Conservation (phyloP, 2,797 vertebrate species). For the Tympanoctomys barrerae region DNA sequence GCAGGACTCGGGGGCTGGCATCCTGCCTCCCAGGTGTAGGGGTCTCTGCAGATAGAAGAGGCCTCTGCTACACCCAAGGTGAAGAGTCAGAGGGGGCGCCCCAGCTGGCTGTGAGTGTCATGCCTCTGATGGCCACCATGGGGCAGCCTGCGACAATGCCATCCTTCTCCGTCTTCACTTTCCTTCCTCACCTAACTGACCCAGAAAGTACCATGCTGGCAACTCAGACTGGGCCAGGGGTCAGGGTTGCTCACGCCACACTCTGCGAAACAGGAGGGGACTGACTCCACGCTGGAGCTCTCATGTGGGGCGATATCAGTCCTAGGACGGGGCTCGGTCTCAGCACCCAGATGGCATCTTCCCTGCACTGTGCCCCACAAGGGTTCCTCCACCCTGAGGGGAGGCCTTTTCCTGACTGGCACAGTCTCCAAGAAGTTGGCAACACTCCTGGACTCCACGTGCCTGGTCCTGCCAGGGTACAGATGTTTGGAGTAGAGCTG, state of each 20-base stretch:
- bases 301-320: background rate
- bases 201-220: background rate
- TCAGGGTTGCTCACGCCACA: background rate
- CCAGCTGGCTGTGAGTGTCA: background rate
- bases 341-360: background rate
- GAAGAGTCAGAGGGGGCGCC: fast-evolving
- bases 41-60: background rate
- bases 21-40: background rate
- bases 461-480: background rate
- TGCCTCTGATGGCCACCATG: background rate
- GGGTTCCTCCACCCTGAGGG: background rate
- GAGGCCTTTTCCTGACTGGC: background rate
- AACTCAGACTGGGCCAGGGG: background rate
- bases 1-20: background rate
- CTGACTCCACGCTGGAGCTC: background rate
- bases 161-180: background rate
- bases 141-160: conserved; percentile 42
- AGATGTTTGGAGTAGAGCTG: background rate
- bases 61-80: background rate
- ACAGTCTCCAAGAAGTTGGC: background rate
- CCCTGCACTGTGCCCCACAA: background rate
- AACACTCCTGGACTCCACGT: too few relatives aligned
- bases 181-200: background rate
- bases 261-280: background rate
- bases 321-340: background rate